Percentiles rank a stretch among this genome's conserved stretches.
phyloP scores from a whole-genome alignment of 2,888 invertebrate genomes.

The Leucania comma region DNA sequence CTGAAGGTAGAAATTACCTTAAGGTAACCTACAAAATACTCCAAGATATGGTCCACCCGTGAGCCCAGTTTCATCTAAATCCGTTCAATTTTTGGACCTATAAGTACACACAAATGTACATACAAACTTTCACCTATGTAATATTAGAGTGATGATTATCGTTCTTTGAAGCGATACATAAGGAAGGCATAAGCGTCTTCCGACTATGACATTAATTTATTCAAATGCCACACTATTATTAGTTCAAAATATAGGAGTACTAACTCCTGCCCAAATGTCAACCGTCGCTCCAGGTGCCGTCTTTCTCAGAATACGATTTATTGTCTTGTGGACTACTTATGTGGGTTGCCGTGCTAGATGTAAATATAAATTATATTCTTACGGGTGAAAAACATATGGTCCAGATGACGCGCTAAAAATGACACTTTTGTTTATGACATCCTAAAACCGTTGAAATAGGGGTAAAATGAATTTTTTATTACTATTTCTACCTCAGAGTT shows the following conservation, averaged over 20 bases:
- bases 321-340: not conserved
- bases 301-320: slow-evolving; percentile 38
- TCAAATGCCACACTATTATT: slow-evolving; percentile 49
- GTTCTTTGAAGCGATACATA: slow-evolving; percentile 14
- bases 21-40: too few species aligned
- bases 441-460: too few species aligned
- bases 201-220: slow-evolving; percentile 23
- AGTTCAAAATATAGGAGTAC: slow-evolving; percentile 26
- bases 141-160: not conserved
- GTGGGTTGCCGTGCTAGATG: slow-evolving; percentile 7
- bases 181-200: not conserved
- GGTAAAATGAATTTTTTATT: too few species aligned
- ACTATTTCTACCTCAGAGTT: too few species aligned
- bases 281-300: slow-evolving; percentile 38
- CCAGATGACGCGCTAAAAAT: not conserved
- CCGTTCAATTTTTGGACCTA: too few species aligned
- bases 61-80: too few species aligned
- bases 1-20: too few species aligned
- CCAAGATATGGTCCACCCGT: too few species aligned
- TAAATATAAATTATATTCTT: slow-evolving; percentile 14
- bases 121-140: too few species aligned
- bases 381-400: not conserved
- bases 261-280: slow-evolving; percentile 45
- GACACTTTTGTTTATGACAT: not conserved
- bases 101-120: too few species aligned